These are phyloP conservation scores for Tetragnatha versicolor DNA, from an alignment of 1,140 invertebrate species.

Conservation along the genomic window DNA sequence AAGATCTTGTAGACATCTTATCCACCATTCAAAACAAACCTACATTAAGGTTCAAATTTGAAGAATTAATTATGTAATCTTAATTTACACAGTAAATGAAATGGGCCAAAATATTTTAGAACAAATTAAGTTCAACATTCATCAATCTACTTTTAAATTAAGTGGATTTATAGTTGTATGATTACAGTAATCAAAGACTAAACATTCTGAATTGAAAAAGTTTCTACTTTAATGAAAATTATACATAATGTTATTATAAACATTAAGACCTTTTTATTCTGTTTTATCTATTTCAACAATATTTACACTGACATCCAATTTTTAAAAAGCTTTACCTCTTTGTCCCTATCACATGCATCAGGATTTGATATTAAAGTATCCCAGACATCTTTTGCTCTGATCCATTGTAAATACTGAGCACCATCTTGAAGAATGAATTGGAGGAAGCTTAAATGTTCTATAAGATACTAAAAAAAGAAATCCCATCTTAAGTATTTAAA, in stretches of 20 bases:
- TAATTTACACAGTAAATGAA: too few species aligned
- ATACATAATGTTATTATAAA: neutral
- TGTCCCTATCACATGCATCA: slow-evolving; percentile 66
- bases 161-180: too few species aligned
- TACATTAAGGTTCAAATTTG: too few species aligned
- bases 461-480: slow-evolving; percentile 64
- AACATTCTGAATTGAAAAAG: too few species aligned
- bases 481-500: slow-evolving; percentile 29
- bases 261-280: neutral
- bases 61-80: too few species aligned
- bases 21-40: slow-evolving; percentile 69
- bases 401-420: slow-evolving; percentile 67
- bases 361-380: slow-evolving; percentile 65
- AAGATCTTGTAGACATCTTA: slow-evolving; percentile 66
- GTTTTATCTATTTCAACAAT: too few species aligned
- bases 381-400: slow-evolving; percentile 68
- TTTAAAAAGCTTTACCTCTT: slow-evolving; percentile 64
- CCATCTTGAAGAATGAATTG: slow-evolving; percentile 68
- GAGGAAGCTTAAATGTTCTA: slow-evolving; percentile 67
- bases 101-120: too few species aligned
- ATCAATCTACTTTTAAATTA: too few species aligned
- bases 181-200: too few species aligned
- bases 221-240: too few species aligned
- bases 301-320: too few species aligned
- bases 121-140: too few species aligned